Percentiles rank a stretch among this genome's conserved stretches.
Evolutionary conservation across 2,797 vertebrate genomes (phyloP).

Genomic region (Ceyx erithaca): DNA sequence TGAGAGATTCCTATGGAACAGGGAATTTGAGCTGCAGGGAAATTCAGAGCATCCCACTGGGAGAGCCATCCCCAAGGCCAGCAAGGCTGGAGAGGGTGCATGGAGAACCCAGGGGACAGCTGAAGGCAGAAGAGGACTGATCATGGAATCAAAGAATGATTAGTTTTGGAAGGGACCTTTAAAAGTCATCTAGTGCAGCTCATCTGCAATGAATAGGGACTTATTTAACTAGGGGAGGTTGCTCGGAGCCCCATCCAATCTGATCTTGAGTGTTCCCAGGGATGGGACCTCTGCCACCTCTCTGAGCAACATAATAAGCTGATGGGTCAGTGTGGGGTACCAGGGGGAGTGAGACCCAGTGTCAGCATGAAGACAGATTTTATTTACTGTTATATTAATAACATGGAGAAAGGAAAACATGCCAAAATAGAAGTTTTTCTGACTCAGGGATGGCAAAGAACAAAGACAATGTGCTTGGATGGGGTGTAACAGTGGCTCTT

Average conservation of each 20-base stretch:
- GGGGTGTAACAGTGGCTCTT: rapidly evolving
- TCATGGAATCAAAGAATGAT: rapidly evolving
- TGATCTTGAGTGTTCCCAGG: neutral
- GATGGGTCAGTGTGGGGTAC: rapidly evolving
- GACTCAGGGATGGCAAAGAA: neutral
- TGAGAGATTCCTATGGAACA: neutral
- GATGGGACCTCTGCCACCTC: neutral
- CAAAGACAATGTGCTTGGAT: neutral
- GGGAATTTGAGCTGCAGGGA: neutral
- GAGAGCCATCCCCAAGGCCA: neutral
- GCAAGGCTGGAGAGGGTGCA: rapidly evolving
- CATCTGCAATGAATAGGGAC: neutral
- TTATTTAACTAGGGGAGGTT: neutral
- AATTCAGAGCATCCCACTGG: neutral
- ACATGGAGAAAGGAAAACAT: neutral
- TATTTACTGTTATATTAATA: neutral
- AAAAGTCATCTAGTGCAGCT: neutral
- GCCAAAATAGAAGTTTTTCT: neutral
- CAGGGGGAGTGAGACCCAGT: neutral
- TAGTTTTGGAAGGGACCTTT: neutral
- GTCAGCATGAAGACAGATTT: neutral
- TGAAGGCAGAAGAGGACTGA: neutral
- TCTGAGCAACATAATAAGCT: neutral
- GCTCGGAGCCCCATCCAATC: neutral
- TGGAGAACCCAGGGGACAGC: neutral